Base-by-base conservation (phyloP, 2,113 vertebrate genomes). In the Campylomormyrus numenius region DNA sequence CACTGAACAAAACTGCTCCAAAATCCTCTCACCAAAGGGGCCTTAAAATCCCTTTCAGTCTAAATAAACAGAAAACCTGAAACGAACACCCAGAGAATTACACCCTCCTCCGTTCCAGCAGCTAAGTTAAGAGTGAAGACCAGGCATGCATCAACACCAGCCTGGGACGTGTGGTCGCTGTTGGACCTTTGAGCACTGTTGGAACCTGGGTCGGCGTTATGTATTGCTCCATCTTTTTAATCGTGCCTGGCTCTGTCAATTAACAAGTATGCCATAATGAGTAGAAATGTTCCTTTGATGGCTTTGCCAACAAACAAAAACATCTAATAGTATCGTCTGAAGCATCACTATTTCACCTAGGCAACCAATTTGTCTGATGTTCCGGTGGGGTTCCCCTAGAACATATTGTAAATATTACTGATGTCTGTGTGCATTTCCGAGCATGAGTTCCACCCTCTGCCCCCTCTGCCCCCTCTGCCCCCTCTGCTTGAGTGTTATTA, bases 311-410 rank as follows among this genome's bases (percentile, higher is more conserved):
- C 46, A 77, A 77, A 17, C 52, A 88, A 80, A 91, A 84, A 77
- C 85, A 58, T 46, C 90, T 87, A 89, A 45, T 31, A 27, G 35
- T 49, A 62, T 89, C 42, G 2, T 35, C 90, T 84, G 39, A 52
- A 89, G 89, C 90, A 39, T 46, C 87, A 70, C 35, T 15, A 62
- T 83, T 70, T 91, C 88, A 90, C 66, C 66, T 88, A 70, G 35
- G 24, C 84, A 49, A 58, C 19, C 24, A 90, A 85, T 48, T 62
- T 46, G 56, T 15, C 2, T 53, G 88, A 42, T 86, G 45, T 77
- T 46, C 7, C 31, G 24, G 39, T 17, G 13, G 6, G 27, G 3
- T 5, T 13, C 58, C 46, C n/a, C 3, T 39, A 87, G 19, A 87
- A 42, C n/a, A 87, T 24, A 31, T 7, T 19, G 50, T 35, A 53